These are phyloP conservation scores for Centropus unirufus DNA, from an alignment of 2,113 vertebrate genomes.

Conservation along the genomic window DNA sequence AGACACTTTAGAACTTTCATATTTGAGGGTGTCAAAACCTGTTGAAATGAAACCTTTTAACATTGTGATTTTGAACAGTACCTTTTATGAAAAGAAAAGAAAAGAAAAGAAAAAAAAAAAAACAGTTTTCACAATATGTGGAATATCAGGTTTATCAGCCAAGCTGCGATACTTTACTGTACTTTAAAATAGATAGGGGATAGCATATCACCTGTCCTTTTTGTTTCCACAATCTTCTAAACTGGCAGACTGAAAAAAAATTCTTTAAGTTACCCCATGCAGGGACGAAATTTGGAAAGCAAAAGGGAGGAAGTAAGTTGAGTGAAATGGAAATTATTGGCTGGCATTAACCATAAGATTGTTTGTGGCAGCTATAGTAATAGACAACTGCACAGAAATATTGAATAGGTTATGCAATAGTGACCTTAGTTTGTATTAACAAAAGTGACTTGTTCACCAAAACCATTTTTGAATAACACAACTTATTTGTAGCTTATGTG, in stretches of 20 bases:
- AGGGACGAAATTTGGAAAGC: neutral
- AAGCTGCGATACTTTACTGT: neutral
- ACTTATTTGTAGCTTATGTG: neutral
- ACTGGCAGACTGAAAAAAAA: neutral
- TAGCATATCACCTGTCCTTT: neutral
- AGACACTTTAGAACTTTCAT: neutral
- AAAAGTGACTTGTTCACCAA: neutral
- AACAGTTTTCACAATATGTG: neutral
- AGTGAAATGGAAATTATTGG: neutral
- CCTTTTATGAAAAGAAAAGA: neutral
- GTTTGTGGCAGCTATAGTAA: neutral
- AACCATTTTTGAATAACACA: neutral
- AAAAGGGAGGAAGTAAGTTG: neutral
- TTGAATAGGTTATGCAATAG: neutral
- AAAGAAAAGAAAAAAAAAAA: neutral
- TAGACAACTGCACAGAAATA: neutral
- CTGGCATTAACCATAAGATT: neutral
- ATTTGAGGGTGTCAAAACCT: neutral
- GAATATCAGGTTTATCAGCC: neutral
- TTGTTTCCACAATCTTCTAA: neutral
- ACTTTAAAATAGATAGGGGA: neutral
- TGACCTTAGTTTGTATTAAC: neutral
- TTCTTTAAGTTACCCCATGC: neutral
- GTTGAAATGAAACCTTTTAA: neutral
- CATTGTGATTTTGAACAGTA: neutral